Evolutionary conservation across 2,888 invertebrate genomes (phyloP), one percentile per base, ranked within the genome.

Genomic region (Clistopyga incitator): DNA sequence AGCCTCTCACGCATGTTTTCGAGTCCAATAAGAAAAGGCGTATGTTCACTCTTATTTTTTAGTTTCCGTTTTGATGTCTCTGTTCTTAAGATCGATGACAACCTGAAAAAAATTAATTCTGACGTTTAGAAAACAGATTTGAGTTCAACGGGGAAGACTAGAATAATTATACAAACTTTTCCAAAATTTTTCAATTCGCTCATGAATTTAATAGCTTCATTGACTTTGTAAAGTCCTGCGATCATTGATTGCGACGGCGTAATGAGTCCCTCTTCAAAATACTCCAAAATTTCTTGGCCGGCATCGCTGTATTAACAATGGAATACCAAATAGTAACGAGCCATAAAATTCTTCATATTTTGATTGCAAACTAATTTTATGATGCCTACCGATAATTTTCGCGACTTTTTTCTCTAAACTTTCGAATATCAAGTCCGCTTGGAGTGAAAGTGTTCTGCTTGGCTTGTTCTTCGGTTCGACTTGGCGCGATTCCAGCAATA

Each of bases 231-330:
- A 65, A 96, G 92, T 42, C 94, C 93, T 89, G 94, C 95, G 71
- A 93, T 94, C 76, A 95, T 93, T 50, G 95, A 95, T 64, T 94
- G 92, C 85, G 94, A 94, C 1, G 96, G 96, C 18, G 93, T 93
- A 78, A 96, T 94, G n/a, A 95, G 92, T 25, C 95, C 95, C 86
- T 96, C 95, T 83, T 95, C 94, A 45, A 95, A 94, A 90, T 95
- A 94, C 85, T 95, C 94, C 79, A 96, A 92, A 4, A 95, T 94
- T 89, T 95, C 95, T 56, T 94, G 92, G 23, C 95, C 94, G n/a
- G 94, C 93, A 90, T 94, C 93, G 52, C 94, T 93, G 89, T n/a
- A 89, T 76, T 38, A 68, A 87, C 82, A 3, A 38, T 38, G 6
- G 34, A 38, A 38, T 15, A 77, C 50, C 56, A 65, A 81, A 67